A percentile compares a stretch with the other conserved stretches of the same genome.
phyloP scores from a whole-genome alignment of 2,888 invertebrate species.

The Eupithecia abbreviata region DNA sequence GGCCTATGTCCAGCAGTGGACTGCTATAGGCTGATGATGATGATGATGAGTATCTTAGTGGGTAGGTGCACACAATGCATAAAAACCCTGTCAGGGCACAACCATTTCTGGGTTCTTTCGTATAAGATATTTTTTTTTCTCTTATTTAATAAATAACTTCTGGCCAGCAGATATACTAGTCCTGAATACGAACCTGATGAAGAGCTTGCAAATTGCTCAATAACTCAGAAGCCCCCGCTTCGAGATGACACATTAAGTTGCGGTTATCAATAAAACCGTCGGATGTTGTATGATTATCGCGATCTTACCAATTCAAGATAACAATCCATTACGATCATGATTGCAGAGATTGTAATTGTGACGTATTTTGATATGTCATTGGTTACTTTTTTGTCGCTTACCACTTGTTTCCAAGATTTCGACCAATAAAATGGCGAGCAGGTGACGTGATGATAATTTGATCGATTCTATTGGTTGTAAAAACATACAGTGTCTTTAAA shows the following conservation, averaged over 20 bases:
- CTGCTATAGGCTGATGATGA: too few relatives aligned
- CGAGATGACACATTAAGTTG: slow-evolving; percentile 48
- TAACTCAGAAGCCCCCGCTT: slow-evolving; percentile 44
- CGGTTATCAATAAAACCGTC: slow-evolving; percentile 46
- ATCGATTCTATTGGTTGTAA: background rate
- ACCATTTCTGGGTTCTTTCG: too few relatives aligned
- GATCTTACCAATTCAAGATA: slow-evolving; percentile 8
- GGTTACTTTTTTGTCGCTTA: background rate
- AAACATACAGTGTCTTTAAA: background rate
- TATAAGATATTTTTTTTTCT: too few relatives aligned
- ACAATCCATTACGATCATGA: slow-evolving; percentile 33
- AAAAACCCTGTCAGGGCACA: too few relatives aligned
- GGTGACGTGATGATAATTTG: background rate
- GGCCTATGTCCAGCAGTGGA: too few relatives aligned
- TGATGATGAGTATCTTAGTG: too few relatives aligned
- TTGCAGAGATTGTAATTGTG: slow-evolving; percentile 11
- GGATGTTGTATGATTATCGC: slow-evolving; percentile 31
- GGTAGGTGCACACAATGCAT: too few relatives aligned
- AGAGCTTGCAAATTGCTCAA: slow-evolving; percentile 56
- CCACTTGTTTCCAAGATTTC: background rate
- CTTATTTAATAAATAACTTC: background rate
- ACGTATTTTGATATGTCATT: slow-evolving; percentile 11
- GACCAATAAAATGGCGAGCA: background rate
- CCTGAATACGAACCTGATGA: slow-evolving; percentile 17
- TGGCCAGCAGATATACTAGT: background rate